These are phyloP conservation scores for Aspidiotus destructor DNA, from an alignment of 2,888 invertebrate genomes.

Conservation along the genomic window DNA sequence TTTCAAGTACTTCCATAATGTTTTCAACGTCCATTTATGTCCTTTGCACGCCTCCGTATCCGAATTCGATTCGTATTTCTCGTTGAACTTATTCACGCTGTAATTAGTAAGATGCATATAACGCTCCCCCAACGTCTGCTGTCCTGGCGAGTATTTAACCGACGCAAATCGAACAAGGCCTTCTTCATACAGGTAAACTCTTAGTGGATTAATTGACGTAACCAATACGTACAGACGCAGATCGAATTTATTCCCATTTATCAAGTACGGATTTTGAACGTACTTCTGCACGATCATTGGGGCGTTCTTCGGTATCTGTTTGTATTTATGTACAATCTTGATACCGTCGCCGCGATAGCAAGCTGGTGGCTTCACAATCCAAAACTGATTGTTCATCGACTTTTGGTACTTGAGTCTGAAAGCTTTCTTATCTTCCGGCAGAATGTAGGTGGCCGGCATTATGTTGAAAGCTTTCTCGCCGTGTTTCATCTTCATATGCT, in stretches of 20 bases:
- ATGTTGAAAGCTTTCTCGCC: slow-evolving; percentile 71
- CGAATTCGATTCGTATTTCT: slow-evolving; percentile 77
- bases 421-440: slow-evolving; percentile 74
- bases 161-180: slow-evolving; percentile 94
- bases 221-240: slow-evolving; percentile 89
- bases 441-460: slow-evolving; percentile 82
- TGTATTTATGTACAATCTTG: slow-evolving; percentile 84
- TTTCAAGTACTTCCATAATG: slow-evolving; percentile 68
- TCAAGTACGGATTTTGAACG: slow-evolving; percentile 69
- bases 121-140: slow-evolving; percentile 66
- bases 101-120: slow-evolving; percentile 90
- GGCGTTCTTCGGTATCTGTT: slow-evolving; percentile 81
- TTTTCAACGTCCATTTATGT: slow-evolving; percentile 83
- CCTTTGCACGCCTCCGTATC: slow-evolving; percentile 83
- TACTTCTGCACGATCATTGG: slow-evolving; percentile 81
- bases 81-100: slow-evolving; percentile 78
- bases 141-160: slow-evolving; percentile 38
- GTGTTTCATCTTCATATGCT: slow-evolving; percentile 51
- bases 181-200: slow-evolving; percentile 88
- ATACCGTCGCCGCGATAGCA: slow-evolving; percentile 95
- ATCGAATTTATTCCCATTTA: slow-evolving; percentile 95
- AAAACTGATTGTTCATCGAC: slow-evolving; percentile 54
- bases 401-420: slow-evolving; percentile 80
- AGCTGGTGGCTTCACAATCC: slow-evolving; percentile 98
- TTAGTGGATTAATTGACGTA: slow-evolving; percentile 84